Conservation (phyloP, 2,113 vertebrate genomes). For the Benitochromis conjunctus region DNA sequence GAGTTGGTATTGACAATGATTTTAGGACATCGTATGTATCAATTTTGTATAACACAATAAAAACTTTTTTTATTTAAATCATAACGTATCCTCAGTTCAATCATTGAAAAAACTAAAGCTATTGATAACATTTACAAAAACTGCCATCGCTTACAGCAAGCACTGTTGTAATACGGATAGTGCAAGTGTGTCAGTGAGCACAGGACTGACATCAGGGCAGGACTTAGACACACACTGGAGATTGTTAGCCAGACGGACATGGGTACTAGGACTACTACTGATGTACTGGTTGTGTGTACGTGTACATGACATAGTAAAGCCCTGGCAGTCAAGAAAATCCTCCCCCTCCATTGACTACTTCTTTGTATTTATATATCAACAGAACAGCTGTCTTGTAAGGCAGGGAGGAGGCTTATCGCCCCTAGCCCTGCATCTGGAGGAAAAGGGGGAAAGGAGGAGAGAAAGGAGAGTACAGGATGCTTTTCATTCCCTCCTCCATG, state of each 20-base stretch:
- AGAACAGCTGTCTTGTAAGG: slow-evolving; percentile 59
- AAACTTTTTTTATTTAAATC: neutral
- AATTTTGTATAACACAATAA: neutral
- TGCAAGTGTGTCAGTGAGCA: slow-evolving; percentile 42
- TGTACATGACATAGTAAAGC: slow-evolving; percentile 9
- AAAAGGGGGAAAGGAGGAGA: neutral
- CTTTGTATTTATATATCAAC: slow-evolving; percentile 9
- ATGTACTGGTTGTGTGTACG: slow-evolving; percentile 2
- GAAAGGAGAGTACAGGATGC: neutral
- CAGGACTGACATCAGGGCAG: slow-evolving; percentile 29
- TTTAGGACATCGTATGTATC: rapidly evolving
- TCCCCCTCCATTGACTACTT: slow-evolving; percentile 2
- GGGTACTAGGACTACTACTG: neutral
- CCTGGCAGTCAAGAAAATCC: slow-evolving; percentile 26
- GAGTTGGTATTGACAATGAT: neutral
- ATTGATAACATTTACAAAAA: neutral
- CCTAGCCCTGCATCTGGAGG: slow-evolving; percentile 48
- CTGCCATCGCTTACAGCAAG: neutral
- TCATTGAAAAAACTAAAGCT: neutral
- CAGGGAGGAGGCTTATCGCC: slow-evolving; percentile 6
- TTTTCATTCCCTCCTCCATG: neutral
- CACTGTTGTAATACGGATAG: neutral
- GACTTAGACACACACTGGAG: slow-evolving; percentile 32
- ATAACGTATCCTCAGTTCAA: neutral
- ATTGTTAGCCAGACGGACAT: slow-evolving; percentile 30